phyloP scores from a whole-genome alignment of 2,888 invertebrate species.

The Lasioglossum pauxillum region DNA sequence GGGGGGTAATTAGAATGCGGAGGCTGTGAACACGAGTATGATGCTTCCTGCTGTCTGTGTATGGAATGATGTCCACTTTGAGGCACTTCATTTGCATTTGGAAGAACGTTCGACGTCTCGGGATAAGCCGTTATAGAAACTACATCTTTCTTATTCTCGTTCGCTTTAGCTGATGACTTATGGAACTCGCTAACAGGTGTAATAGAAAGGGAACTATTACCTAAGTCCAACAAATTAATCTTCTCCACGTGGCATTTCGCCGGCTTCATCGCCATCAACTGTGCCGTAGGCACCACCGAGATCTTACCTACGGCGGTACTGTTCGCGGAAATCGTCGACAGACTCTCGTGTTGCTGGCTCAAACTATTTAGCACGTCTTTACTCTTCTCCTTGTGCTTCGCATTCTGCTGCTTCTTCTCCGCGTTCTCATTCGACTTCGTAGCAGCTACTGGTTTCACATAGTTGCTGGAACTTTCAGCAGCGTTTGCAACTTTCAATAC shows the following conservation, averaged over 20 bases:
- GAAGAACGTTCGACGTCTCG: constrained; percentile 68
- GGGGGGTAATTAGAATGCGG: constrained; percentile 60
- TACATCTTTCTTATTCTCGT: constrained; percentile 78
- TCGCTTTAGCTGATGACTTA: constrained; percentile 71
- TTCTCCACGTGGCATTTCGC: constrained; percentile 74
- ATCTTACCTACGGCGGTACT: constrained; percentile 75
- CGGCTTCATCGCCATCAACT: constrained; percentile 78
- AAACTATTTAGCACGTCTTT: constrained; percentile 54
- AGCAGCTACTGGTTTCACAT: constrained; percentile 54
- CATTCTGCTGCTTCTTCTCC: constrained; percentile 65
- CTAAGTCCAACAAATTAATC: constrained; percentile 80
- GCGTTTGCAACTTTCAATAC: constrained; percentile 58
- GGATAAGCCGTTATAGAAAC: constrained; percentile 81
- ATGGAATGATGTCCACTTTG: constrained; percentile 65
- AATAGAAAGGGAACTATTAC: constrained; percentile 80
- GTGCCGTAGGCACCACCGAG: constrained; percentile 78
- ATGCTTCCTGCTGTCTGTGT: constrained; percentile 63
- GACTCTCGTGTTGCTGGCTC: constrained; percentile 64
- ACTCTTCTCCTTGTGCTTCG: constrained; percentile 75
- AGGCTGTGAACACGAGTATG: constrained; percentile 58
- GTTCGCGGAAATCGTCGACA: constrained; percentile 45
- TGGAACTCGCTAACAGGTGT: constrained; percentile 81
- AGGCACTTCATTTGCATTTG: constrained; percentile 66
- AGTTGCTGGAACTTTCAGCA: constrained; percentile 65
- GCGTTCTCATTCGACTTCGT: constrained; percentile 64